Evolutionary conservation across 2,888 invertebrate genomes (phyloP).

Genomic region (Cataglyphis altisquamis): DNA sequence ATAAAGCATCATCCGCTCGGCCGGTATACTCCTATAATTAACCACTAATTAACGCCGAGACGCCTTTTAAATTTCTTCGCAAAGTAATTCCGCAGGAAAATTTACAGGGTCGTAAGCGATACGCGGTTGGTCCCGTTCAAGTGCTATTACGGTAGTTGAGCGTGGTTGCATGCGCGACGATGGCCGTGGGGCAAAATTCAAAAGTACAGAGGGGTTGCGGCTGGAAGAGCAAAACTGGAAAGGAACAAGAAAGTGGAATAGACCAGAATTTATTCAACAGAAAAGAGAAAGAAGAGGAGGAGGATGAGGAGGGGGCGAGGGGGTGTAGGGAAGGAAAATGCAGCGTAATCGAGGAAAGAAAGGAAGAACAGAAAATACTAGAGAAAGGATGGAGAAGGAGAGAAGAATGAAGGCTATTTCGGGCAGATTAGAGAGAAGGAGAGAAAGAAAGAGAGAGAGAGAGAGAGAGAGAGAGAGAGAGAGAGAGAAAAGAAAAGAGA

Average conservation of each 20-base stretch:
- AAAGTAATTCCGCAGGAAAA: conserved; percentile 57
- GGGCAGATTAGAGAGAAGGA: neutral
- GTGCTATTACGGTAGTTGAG: conserved; percentile 57
- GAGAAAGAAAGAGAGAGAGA: neutral
- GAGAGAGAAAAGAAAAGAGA: conserved; percentile 7
- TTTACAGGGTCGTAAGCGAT: conserved; percentile 65
- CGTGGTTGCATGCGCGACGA: conserved; percentile 33
- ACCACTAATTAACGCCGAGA: conserved; percentile 51
- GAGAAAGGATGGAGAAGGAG: conserved; percentile 7
- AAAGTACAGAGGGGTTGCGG: conserved; percentile 48
- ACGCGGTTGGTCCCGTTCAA: conserved; percentile 55
- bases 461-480: neutral
- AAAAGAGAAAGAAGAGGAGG: neutral
- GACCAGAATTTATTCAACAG: conserved; percentile 1
- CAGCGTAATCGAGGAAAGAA: conserved; percentile 39
- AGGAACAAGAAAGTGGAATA: conserved; percentile 21
- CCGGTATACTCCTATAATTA: conserved; percentile 40
- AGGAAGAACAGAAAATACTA: neutral
- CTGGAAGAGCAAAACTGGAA: neutral
- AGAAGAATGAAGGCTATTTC: conserved; percentile 25
- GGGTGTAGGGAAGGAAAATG: conserved; percentile 6
- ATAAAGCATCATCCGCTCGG: conserved; percentile 17
- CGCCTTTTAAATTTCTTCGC: conserved; percentile 54
- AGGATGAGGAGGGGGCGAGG: neutral
- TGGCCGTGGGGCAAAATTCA: conserved; percentile 54